These are phyloP conservation scores for Rhynchonycteris naso DNA, from an alignment of 2,797 vertebrate genomes.

Conservation along the genomic window DNA sequence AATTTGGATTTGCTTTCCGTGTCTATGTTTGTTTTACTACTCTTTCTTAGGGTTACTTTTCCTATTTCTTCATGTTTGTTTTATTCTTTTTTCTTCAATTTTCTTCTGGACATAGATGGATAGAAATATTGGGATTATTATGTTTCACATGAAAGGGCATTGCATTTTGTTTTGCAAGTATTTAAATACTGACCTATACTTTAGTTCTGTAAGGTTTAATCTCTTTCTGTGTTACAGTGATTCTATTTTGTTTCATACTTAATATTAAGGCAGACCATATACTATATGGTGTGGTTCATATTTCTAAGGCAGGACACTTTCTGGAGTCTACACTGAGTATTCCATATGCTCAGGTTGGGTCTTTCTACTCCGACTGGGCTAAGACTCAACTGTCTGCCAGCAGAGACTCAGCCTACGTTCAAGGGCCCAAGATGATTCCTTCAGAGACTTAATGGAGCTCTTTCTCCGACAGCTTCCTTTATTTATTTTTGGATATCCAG, in stretches of 20 bases:
- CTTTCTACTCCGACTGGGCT: background rate
- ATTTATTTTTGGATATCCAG: background rate
- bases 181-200: background rate
- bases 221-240: background rate
- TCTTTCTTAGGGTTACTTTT: background rate
- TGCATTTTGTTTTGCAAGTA: background rate
- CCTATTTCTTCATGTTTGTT: background rate
- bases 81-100: background rate
- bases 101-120: background rate
- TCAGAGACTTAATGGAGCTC: background rate
- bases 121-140: background rate
- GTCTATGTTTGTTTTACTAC: background rate
- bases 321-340: background rate
- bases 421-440: background rate
- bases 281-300: background rate
- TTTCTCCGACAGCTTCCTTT: background rate
- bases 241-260: background rate
- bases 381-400: background rate
- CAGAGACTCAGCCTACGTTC: background rate
- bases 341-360: fast-evolving
- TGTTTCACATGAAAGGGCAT: background rate
- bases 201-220: background rate
- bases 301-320: background rate
- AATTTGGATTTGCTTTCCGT: background rate
- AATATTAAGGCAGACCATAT: background rate